A percentile compares a stretch with the other conserved stretches of the same genome.
These are phyloP conservation scores for Drosophila athabasca DNA, from an alignment of 1,140 invertebrate genomes.

Conservation along the genomic window DNA sequence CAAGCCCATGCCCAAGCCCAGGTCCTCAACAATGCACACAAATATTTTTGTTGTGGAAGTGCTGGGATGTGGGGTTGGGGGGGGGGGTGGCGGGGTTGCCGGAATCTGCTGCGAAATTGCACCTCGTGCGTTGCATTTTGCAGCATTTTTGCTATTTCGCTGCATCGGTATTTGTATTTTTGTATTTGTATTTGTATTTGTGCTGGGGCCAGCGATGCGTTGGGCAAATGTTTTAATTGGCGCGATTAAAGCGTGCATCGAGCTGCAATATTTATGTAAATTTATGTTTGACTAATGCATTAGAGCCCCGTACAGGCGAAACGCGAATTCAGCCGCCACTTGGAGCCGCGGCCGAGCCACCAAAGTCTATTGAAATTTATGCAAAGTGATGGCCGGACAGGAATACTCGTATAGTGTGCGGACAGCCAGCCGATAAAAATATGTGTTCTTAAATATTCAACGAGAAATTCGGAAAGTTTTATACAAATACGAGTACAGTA, in stretches of 20 bases:
- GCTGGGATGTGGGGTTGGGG: not conserved
- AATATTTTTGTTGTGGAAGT: slow-evolving; percentile 28
- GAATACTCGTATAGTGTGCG: slow-evolving; percentile 19
- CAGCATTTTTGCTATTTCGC: slow-evolving; percentile 41
- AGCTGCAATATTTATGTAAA: slow-evolving; percentile 54
- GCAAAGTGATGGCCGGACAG: slow-evolving; percentile 34
- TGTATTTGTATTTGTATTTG: slow-evolving; percentile 27
- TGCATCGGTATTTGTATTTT: slow-evolving; percentile 41
- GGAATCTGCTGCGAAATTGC: slow-evolving; percentile 20
- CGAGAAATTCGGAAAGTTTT: slow-evolving; percentile 25
- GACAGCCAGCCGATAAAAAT: slow-evolving; percentile 32
- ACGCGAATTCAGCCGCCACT: too few relatives aligned
- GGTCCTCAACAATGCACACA: slow-evolving; percentile 55
- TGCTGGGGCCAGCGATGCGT: slow-evolving; percentile 32
- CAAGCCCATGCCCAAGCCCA: slow-evolving; percentile 14
- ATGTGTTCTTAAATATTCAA: slow-evolving; percentile 42
- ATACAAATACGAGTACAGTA: not conserved
- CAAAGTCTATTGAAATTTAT: slow-evolving; percentile 47
- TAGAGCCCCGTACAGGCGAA: slow-evolving; percentile 19
- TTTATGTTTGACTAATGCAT: slow-evolving; percentile 54
- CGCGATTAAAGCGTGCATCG: slow-evolving; percentile 49
- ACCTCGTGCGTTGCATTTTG: slow-evolving; percentile 26
- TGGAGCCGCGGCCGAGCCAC: not conserved
- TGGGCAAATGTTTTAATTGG: slow-evolving; percentile 64
- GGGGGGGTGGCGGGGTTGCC: too few relatives aligned